Base-by-base conservation (phyloP, 2,113 vertebrate species). In the Rhombomys opimus region DNA sequence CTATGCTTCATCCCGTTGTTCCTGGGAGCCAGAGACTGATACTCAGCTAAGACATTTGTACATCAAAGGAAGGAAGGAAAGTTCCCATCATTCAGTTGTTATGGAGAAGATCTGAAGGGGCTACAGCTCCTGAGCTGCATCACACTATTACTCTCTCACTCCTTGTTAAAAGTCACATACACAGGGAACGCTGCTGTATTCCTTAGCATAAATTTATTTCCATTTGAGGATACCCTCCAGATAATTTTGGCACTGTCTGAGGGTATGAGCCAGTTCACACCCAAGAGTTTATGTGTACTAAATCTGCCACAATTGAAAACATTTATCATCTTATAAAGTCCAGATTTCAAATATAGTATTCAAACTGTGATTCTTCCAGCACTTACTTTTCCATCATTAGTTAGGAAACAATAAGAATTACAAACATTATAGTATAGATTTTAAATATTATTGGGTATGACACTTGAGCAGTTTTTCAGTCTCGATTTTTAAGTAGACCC, bases 61-160 rank as follows among this genome's bases (percentile, higher is more conserved):
- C 3, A 46, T 32, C 7, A 30, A 41, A 65, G 15, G 35, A 63
- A 61, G 23, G 59, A 30, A 65, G 38, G 23, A 84, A 14, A 84
- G 1, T 32, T 14, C 18, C 23, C 25, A 27, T 27, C 0, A 20
- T 0, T 30, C 59, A 20, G 15, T 2, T 50, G 23, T 15, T 65
- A 46, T 10, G 5, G 17, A 30, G 14, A 65, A 61, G 38, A 32
- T 46, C 61, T 50, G 4, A 20, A 65, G 57, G 1, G 1, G 3
- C 23, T 38, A 13, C 23, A 85, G 14, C 3, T 65, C 10, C 30
- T 30, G 27, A 10, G 3, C 38, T 20, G 18, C 38, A 30, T 67
- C 27, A 17, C 14, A 84, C 4, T 84, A 41, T 27, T 2, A 46
- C 8, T 46, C 13, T 10, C 25, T 46, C 59, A 6, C 82, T 46